Percentiles rank a stretch among this genome's conserved stretches.
Evolutionary conservation across 2,113 vertebrate species (phyloP).

Genomic region (Ictalurus punctatus): DNA sequence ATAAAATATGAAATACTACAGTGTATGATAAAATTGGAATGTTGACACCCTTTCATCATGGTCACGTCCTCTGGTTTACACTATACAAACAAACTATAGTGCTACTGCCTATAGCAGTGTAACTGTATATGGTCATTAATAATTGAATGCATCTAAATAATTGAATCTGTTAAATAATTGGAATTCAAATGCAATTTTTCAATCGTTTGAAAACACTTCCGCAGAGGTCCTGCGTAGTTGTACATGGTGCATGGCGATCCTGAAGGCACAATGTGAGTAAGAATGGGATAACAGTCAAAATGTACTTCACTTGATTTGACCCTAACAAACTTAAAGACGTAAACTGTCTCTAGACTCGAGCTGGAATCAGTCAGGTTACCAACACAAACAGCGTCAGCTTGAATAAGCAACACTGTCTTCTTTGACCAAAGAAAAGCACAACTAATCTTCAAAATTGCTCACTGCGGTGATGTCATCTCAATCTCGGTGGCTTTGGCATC

Average conservation of each 20-base stretch:
- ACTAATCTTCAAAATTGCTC: neutral
- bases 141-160: neutral
- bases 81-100: neutral
- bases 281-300: neutral
- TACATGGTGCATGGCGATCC: neutral
- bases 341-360: neutral
- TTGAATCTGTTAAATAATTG: neutral
- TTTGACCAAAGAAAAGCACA: neutral
- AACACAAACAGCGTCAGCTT: neutral
- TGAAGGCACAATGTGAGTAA: neutral
- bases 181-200: neutral
- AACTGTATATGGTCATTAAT: neutral
- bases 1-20: neutral
- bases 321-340: constrained; percentile 15
- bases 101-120: neutral
- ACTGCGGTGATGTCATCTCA: constrained; percentile 5
- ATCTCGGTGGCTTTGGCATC: neutral
- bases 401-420: neutral
- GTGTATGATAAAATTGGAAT: neutral
- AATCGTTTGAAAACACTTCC: neutral
- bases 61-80: neutral
- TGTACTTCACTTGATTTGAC: neutral
- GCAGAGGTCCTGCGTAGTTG: neutral
- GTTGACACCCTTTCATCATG: no score
- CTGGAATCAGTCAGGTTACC: constrained; percentile 6